Percentiles rank a stretch among this genome's conserved stretches.
Conservation (phyloP, 2,888 invertebrate genomes). For the Anarsia innoxiella region DNA sequence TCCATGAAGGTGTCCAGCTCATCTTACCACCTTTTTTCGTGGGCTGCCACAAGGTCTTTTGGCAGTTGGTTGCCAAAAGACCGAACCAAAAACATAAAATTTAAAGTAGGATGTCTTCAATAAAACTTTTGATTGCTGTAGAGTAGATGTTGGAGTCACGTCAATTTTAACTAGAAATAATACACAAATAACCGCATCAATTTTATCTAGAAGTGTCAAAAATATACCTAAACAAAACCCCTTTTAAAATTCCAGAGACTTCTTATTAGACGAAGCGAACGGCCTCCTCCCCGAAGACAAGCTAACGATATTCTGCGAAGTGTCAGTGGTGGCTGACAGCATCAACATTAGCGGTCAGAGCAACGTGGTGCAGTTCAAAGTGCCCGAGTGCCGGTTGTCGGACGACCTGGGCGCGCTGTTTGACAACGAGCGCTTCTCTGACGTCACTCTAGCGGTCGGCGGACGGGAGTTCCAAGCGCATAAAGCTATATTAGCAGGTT, state of each 20-base stretch:
- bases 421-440: slow-evolving; percentile 98
- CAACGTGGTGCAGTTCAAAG: slow-evolving; percentile 98
- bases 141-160: too few species aligned
- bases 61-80: too few species aligned
- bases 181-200: too few species aligned
- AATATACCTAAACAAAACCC: neutral
- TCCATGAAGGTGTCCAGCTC: too few species aligned
- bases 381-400: slow-evolving; percentile 93
- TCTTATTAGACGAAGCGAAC: slow-evolving; percentile 98
- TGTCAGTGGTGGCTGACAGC: slow-evolving; percentile 97
- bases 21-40: too few species aligned
- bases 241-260: slow-evolving; percentile 81
- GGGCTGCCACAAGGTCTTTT: too few species aligned
- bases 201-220: too few species aligned
- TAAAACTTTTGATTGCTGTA: too few species aligned
- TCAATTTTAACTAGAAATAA: too few species aligned
- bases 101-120: too few species aligned
- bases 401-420: slow-evolving; percentile 97
- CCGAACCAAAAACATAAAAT: too few species aligned
- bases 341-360: slow-evolving; percentile 99
- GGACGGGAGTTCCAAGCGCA: slow-evolving; percentile 95
- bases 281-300: slow-evolving; percentile 99
- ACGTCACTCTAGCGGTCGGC: slow-evolving; percentile 95
- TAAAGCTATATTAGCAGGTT: slow-evolving; percentile 96
- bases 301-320: slow-evolving; percentile 99